Evolutionary conservation across 1,140 invertebrate species (phyloP).

Genomic region (Macrostomum lignano): DNA sequence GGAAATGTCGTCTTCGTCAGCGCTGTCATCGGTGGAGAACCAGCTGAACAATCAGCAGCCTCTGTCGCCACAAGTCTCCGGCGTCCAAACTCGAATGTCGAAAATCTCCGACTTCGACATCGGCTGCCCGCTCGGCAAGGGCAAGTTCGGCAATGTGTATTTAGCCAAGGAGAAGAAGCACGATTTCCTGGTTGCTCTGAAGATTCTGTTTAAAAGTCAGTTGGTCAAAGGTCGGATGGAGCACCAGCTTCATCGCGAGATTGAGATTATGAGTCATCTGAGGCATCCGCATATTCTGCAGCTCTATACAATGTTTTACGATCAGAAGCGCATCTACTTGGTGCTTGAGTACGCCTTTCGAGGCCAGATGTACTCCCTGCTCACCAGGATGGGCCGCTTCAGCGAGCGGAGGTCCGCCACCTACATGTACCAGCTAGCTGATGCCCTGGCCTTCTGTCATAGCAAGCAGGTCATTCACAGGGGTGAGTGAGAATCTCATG

Average conservation of each 20-base stretch:
- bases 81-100: no score
- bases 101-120: constrained; percentile 27
- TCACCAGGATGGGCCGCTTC: constrained; percentile 9
- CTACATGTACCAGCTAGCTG: no score
- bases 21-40: no score
- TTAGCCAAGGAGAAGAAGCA: constrained; percentile 67
- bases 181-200: constrained; percentile 67
- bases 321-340: constrained; percentile 55
- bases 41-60: no score
- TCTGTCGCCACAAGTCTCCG: no score
- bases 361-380: constrained; percentile 49
- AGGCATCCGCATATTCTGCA: constrained; percentile 69
- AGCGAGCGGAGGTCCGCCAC: no score
- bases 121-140: constrained; percentile 65
- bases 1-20: no score
- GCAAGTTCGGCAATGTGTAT: constrained; percentile 94
- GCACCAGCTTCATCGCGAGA: constrained; percentile 6
- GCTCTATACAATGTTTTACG: constrained; percentile 64
- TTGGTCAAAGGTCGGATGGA: neutral
- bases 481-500: no score
- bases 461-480: no score
- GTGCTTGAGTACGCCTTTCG: constrained; percentile 64
- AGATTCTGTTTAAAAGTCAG: constrained; percentile 19
- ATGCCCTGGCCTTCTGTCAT: no score
- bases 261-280: constrained; percentile 8